Evolutionary conservation across 1,140 invertebrate species (phyloP), one percentile per base, ranked within the genome.

Genomic region (Drosophila subpulchrella): DNA sequence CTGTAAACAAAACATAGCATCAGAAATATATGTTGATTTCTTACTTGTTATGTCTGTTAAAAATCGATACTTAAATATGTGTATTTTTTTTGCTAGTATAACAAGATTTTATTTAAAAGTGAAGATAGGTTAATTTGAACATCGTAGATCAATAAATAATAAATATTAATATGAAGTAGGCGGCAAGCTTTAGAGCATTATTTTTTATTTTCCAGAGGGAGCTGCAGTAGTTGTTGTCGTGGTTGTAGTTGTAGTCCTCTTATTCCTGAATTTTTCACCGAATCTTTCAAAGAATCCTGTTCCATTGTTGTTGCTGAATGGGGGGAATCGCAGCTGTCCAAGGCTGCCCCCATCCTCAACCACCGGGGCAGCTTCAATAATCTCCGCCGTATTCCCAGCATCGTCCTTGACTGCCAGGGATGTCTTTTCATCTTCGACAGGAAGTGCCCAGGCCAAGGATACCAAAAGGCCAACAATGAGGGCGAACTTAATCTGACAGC

Each of bases 211-310:
- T 42, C 0, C 10, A 4, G 7, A 0, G 4, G 55, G 39, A 12
- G 47, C 4, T 10, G 2, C 48, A 5, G 67, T 54, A 0, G 68
- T 50, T 0, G 55, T 42, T 0, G 24, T 39, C 0, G 36, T 30
- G 1, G 24, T 39, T 2, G 36, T 30, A 0, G 50, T 15, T 7
- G 47, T 13, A 2, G 6, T 57, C 54, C 20, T 48, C 27, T 76
- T 76, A 8, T 67, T 48, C 15, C 36, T 76, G 6, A 76, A 42
- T 10, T 59, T 67, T 38, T 76, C 47, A 0, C 73, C 73, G 7
- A 53, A 67, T 38, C 15, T 67, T 5, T 59, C 36, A 12, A 71
- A 71, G 15, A 71, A 71, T 15, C 44, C 53, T 0, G 38, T 38
- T 8, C 54, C 73, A 47, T 66, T 38, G 27, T 39, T 62, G 27